Conservation (phyloP, 2,113 vertebrate species). For the Actinemys pallida region DNA sequence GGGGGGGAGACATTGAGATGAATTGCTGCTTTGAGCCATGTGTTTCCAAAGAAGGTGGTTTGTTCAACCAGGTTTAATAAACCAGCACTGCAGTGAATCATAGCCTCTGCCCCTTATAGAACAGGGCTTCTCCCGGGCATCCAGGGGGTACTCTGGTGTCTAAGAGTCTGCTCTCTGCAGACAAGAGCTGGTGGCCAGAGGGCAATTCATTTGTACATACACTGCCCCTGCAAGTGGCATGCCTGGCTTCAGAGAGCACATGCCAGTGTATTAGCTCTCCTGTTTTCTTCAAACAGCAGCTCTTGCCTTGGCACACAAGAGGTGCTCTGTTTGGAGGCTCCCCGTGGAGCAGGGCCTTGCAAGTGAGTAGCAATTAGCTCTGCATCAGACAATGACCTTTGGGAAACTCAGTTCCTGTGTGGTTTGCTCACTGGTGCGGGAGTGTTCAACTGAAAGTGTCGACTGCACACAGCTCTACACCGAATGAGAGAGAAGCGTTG, state of each 20-base stretch:
- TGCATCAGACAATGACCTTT: fast-evolving
- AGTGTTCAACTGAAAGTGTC: background rate
- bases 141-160: background rate
- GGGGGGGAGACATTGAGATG: slow-evolving; percentile 27
- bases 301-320: background rate
- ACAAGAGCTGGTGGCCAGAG: background rate
- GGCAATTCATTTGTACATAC: fast-evolving
- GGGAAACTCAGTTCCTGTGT: background rate
- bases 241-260: background rate
- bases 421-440: background rate
- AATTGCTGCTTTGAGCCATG: slow-evolving; percentile 3
- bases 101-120: background rate
- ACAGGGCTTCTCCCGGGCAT: background rate
- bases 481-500: background rate
- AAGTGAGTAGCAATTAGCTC: background rate
- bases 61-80: slow-evolving; percentile 1
- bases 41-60: slow-evolving; percentile 17
- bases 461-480: background rate
- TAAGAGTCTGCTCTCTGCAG: background rate
- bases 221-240: fast-evolving
- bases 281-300: background rate
- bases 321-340: background rate
- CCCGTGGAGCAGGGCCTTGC: fast-evolving
- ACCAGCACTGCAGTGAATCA: fast-evolving
- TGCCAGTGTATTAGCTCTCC: background rate